Percentiles rank a stretch among this genome's conserved stretches.
Evolutionary conservation across 2,113 vertebrate genomes (phyloP).

Genomic region (Chascanopsetta lugubris): DNA sequence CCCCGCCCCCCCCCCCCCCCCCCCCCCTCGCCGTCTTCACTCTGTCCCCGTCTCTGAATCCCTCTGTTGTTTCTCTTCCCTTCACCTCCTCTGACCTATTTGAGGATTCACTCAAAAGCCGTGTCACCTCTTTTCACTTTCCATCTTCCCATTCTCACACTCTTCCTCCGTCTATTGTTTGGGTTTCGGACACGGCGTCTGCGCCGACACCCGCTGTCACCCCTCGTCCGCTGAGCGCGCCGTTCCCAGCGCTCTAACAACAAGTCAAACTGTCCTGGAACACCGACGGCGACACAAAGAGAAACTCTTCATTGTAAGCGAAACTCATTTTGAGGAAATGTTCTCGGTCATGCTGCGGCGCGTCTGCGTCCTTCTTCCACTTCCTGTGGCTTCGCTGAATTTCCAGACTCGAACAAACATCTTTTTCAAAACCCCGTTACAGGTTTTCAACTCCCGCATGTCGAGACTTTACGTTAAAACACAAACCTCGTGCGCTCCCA

Average conservation of each 20-base stretch:
- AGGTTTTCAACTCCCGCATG: neutral
- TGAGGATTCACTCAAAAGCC: constrained; percentile 48
- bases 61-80: constrained; percentile 70
- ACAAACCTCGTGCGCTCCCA: no score
- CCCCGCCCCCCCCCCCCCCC: constrained; percentile 21
- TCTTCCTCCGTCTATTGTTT: constrained; percentile 42
- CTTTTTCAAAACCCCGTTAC: neutral
- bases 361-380: constrained; percentile 35
- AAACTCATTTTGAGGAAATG: constrained; percentile 28
- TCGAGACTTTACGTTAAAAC: no score
- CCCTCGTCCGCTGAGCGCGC: constrained; percentile 16
- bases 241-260: constrained; percentile 57
- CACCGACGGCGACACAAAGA: no score
- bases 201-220: constrained; percentile 32
- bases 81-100: constrained; percentile 57
- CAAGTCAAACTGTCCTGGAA: no score
- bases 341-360: constrained; percentile 39
- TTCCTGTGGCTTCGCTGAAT: constrained; percentile 33
- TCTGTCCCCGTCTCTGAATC: constrained; percentile 26
- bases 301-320: constrained; percentile 26
- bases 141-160: constrained; percentile 68
- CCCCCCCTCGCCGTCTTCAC: neutral
- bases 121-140: constrained; percentile 67
- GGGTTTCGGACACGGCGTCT: constrained; percentile 13
- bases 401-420: constrained; percentile 10